Evolutionary conservation across 2,888 invertebrate genomes (phyloP).

Genomic region (Orgyia antiqua): DNA sequence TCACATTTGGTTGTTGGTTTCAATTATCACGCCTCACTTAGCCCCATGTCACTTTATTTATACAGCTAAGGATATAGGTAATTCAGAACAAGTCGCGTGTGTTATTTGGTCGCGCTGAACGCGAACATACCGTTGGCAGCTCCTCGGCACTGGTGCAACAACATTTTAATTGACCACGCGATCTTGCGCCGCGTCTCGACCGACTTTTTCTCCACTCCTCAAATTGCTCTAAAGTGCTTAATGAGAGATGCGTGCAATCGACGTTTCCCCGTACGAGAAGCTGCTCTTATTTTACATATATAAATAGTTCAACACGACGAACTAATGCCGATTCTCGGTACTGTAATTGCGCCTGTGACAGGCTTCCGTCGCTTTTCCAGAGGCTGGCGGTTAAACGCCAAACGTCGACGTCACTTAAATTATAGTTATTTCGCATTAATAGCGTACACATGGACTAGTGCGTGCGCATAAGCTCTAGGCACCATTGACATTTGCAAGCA

Average conservation of each 20-base stretch:
- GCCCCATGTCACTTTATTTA: slow-evolving; percentile 41
- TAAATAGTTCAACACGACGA: slow-evolving; percentile 72
- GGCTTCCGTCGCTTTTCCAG: slow-evolving; percentile 73
- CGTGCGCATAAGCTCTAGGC: slow-evolving; percentile 55
- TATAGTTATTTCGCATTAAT: slow-evolving; percentile 73
- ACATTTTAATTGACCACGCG: slow-evolving; percentile 78
- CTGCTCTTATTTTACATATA: slow-evolving; percentile 76
- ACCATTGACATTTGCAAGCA: slow-evolving; percentile 55
- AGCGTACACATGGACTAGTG: slow-evolving; percentile 58
- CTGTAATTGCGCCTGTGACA: slow-evolving; percentile 75
- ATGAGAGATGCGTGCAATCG: slow-evolving; percentile 77
- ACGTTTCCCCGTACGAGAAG: slow-evolving; percentile 73
- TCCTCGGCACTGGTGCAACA: slow-evolving; percentile 56
- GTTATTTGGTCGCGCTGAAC: slow-evolving; percentile 43
- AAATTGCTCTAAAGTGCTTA: slow-evolving; percentile 78
- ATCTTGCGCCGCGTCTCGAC: slow-evolving; percentile 63
- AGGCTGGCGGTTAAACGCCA: slow-evolving; percentile 58
- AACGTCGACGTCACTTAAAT: slow-evolving; percentile 60
- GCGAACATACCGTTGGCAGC: slow-evolving; percentile 45
- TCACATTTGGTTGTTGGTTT: slow-evolving; percentile 15
- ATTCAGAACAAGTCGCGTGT: slow-evolving; percentile 50
- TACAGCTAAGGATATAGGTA: slow-evolving; percentile 57
- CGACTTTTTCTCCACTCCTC: slow-evolving; percentile 71
- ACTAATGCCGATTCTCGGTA: slow-evolving; percentile 77
- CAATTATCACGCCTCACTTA: slow-evolving; percentile 22